Evolutionary conservation across 2,888 invertebrate species (phyloP).

Genomic region (Synergus umbraculus): DNA sequence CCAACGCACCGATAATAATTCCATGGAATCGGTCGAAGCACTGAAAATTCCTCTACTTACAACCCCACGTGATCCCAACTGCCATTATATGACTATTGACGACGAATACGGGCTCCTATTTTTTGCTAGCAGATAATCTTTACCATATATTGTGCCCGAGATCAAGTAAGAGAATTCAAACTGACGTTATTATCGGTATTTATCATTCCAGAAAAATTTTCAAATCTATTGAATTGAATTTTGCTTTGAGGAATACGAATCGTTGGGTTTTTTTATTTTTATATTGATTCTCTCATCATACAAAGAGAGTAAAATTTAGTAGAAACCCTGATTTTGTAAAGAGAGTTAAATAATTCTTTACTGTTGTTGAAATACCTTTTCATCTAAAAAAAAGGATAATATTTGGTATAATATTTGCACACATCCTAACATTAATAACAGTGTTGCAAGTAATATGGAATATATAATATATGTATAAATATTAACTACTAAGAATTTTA

Average conservation of each 20-base stretch:
- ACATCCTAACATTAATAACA: constrained; percentile 1
- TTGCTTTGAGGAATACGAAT: neutral
- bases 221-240: neutral
- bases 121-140: constrained; percentile 41
- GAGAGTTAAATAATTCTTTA: no score
- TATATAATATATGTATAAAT: no score
- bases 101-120: constrained; percentile 25
- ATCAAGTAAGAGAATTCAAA: constrained; percentile 43
- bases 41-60: constrained; percentile 43
- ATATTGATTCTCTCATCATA: neutral
- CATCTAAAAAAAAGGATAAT: neutral
- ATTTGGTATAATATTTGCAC: neutral
- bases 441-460: neutral
- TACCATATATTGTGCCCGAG: constrained; percentile 34
- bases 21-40: constrained; percentile 48
- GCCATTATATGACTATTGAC: constrained; percentile 18
- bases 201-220: neutral
- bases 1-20: constrained; percentile 56
- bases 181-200: neutral
- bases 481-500: neutral
- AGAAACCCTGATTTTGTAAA: neutral
- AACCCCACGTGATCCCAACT: constrained; percentile 20
- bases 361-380: neutral
- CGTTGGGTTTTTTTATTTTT: neutral
- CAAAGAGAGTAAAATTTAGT: no score